Conservation (phyloP, 2,113 vertebrate genomes). For the Columba livia region DNA sequence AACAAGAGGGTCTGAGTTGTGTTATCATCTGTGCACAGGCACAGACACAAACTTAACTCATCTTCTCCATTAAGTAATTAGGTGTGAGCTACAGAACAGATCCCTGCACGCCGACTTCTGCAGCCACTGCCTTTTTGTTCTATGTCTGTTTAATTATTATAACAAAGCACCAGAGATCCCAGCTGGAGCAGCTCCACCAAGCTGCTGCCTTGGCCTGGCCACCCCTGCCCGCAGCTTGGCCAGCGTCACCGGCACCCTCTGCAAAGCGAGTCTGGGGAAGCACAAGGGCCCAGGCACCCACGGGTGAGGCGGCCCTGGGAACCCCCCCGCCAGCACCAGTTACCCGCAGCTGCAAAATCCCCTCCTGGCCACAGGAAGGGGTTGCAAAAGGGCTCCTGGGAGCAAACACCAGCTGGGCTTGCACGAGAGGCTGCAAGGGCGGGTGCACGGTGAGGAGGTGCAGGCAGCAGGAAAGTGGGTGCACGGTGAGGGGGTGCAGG, state of each 20-base stretch:
- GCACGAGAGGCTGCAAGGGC: background rate
- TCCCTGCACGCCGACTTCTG: accelerated
- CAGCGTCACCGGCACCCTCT: background rate
- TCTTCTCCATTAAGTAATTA: background rate
- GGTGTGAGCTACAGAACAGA: background rate
- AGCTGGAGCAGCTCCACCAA: accelerated
- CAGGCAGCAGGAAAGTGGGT: no score
- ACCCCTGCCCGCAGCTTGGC: background rate
- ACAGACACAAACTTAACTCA: background rate
- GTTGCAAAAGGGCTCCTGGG: background rate
- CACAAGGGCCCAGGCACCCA: background rate
- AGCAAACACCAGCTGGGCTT: background rate
- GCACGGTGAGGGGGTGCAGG: no score
- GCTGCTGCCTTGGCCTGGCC: background rate
- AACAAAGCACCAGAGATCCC: background rate
- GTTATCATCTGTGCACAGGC: no score
- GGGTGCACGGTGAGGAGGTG: no score
- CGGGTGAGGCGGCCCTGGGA: background rate
- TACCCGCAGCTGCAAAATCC: background rate
- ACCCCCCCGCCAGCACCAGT: accelerated
- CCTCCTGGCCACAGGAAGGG: background rate
- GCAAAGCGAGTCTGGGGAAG: background rate
- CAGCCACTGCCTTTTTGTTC: background rate
- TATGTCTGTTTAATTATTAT: background rate
- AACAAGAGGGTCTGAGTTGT: no score